phyloP scores from a whole-genome alignment of 2,888 invertebrate genomes.

The Mellilla xanthometata region DNA sequence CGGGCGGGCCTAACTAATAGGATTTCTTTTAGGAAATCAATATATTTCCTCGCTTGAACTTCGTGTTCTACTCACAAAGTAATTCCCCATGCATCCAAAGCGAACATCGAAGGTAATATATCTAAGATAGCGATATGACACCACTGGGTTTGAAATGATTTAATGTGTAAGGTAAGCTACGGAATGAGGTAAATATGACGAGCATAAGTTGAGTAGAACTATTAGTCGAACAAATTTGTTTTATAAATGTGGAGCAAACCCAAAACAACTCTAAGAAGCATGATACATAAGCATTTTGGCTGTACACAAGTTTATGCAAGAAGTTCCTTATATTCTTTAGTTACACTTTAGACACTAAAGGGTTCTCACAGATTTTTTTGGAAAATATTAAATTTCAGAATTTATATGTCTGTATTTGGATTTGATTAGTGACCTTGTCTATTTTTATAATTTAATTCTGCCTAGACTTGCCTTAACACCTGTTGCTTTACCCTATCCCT shows the following conservation, averaged over 20 bases:
- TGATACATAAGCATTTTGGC: conserved; percentile 19
- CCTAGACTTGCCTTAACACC: no score
- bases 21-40: conserved; percentile 75
- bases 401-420: no score
- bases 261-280: conserved; percentile 9
- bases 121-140: conserved; percentile 40
- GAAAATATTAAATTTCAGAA: no score
- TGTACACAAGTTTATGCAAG: not conserved
- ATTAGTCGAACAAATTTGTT: conserved; percentile 8
- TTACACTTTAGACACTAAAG: no score
- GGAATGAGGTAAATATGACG: conserved; percentile 23
- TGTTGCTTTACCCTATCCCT: no score
- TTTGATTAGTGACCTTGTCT: no score
- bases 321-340: no score
- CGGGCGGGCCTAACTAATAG: conserved; percentile 82
- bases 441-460: no score
- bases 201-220: conserved; percentile 12
- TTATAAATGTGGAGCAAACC: conserved; percentile 6
- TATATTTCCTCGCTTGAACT: conserved; percentile 58
- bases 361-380: no score
- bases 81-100: conserved; percentile 40
- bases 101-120: conserved; percentile 56
- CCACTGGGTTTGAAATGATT: conserved; percentile 20
- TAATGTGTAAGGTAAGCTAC: conserved; percentile 21
- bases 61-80: conserved; percentile 51